Evolutionary conservation across 2,888 invertebrate genomes (phyloP), one percentile per base, ranked within the genome.

Genomic region (Rhaphigaster nebulosa): DNA sequence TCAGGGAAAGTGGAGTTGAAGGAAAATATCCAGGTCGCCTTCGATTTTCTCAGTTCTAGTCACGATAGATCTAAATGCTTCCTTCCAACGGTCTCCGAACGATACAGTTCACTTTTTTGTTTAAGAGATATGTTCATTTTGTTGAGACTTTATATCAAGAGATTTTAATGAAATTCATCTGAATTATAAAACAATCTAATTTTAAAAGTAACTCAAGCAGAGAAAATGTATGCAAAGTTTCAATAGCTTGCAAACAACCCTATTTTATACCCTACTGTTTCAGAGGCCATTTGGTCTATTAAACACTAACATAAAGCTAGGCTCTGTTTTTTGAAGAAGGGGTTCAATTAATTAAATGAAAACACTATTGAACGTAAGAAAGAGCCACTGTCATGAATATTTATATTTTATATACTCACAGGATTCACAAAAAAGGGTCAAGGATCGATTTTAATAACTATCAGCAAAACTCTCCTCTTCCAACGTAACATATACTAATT

Each of bases 11-110:
- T 76, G 34, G 34, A 76, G 15, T 20, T 20, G 38, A 76, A 76
- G 38, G 38, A 38, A 76, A 76, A 76, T 76, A 76, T 20, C 70
- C 38, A 76, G 70, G 70, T 76, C 70, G 20, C 18, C 70, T 76
- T 76, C 70, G 70, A 70, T 70, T 70, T 70, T 70, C 70, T 70
- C 70, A 34, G 70, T 70, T 70, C 34, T 12, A 70, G 70, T 70
- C 70, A 70, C 70, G 70, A 70, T 70, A 70, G 38, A 38, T 76
- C 34, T 76, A 38, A 65, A 76, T 76, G 18, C 70, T 38, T 38
- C 34, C 70, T 23, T 76, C 20, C 15, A 34, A 34, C 6, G 5
- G 34, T 34, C 6, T 34, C 0, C 34, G 2, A 70, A 29, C 6
- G 70, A 29, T 29, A 29, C 5, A 5, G 29, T 29, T n/a, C 2